Evolutionary conservation across 2,797 vertebrate genomes (phyloP), one percentile per base, ranked within the genome.

Genomic region (Mus minutoides): DNA sequence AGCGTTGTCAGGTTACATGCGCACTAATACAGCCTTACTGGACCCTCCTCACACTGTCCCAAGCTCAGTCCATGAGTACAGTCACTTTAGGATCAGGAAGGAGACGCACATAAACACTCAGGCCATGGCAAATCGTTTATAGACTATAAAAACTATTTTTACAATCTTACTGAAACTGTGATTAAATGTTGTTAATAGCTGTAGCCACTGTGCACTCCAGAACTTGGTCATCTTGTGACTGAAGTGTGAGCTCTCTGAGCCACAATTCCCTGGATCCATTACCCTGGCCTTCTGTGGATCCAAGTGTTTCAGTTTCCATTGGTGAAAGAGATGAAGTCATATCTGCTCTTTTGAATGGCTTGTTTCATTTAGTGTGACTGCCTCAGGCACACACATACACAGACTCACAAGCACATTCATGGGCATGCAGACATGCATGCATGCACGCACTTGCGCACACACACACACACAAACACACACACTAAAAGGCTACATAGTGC

Each of bases 141-240:
- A 58, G 52, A 76, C 87, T 58, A 69, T 49, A 77, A 77, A 89
- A 78, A 17, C 54, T 22, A 24, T 62, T 49, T 82, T 19, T 78
- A 96, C 83, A 92, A 26, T 21, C 82, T 76, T 76, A 52, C 75
- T 78, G 91, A 3, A 69, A 92, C 86, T 76, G 85, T 43, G 17
- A 69, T 56, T 87, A 49, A 43, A 54, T 34, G n/a, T 75, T 88
- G n/a, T 87, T 88, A 87, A 54, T 56, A 76, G 73, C 60, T 75
- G 69, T n/a, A 26, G 43, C 37, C 13, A 24, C 17, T 37, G 29
- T 54, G 43, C 21, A 75, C 19, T 43, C 26, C 46, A 52, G 67
- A 89, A 26, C 26, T 24, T 29, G 49, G 49, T 54, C 87, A 83
- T 89, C 78, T 64, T 29, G 64, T 73, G 62, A 62, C 58, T 89